Percentiles rank a stretch among this genome's conserved stretches.
phyloP scores from a whole-genome alignment of 2,888 invertebrate species.

The Choreutis nemorana region DNA sequence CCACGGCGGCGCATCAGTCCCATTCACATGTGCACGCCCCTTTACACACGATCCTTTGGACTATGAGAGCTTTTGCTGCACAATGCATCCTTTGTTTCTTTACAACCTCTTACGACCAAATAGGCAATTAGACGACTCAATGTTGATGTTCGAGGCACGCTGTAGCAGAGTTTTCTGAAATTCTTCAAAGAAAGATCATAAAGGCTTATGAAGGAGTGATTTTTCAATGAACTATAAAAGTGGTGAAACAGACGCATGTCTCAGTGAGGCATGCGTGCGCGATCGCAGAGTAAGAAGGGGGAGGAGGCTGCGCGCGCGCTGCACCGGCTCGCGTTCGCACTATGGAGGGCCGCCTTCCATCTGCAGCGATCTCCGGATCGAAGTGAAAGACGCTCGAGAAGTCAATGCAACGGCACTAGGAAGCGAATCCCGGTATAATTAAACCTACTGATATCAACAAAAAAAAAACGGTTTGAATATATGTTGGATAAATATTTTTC shows the following conservation, averaged over 20 bases:
- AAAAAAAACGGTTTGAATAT: no score
- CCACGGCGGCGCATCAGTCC: constrained; percentile 20
- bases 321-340: constrained; percentile 76
- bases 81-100: constrained; percentile 22
- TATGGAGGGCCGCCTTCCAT: constrained; percentile 78
- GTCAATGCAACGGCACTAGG: constrained; percentile 15
- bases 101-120: no score
- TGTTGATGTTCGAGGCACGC: no score
- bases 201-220: not conserved
- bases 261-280: constrained; percentile 38
- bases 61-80: constrained; percentile 14
- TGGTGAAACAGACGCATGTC: no score
- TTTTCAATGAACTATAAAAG: not conserved
- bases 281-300: constrained; percentile 27
- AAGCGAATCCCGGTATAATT: constrained; percentile 28
- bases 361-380: constrained; percentile 60
- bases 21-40: constrained; percentile 13
- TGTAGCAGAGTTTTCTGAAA: no score
- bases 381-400: constrained; percentile 24
- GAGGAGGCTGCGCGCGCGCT: constrained; percentile 68
- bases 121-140: no score
- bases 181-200: no score
- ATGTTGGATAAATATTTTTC: constrained; percentile 10
- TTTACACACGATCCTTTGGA: constrained; percentile 16
- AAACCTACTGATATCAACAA: no score